Evolutionary conservation across 1,140 invertebrate genomes (phyloP), one percentile per base, ranked within the genome.

Genomic region (Papilio polyxenes): DNA sequence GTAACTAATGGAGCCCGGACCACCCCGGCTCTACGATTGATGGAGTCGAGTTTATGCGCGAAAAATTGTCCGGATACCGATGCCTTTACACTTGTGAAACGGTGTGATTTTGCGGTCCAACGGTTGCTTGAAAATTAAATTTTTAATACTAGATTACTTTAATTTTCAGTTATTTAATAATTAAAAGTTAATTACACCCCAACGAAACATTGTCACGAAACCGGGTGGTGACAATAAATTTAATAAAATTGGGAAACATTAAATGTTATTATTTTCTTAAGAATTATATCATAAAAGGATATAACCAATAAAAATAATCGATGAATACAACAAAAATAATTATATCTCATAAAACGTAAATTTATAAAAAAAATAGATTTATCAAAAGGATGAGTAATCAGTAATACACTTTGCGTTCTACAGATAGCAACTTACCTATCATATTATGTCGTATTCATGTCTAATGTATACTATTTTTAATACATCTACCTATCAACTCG

Each of bases 401-500:
- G 79, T 86, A 86, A 89, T 88, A 89, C 85, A 89, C 87, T 90
- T 89, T 90, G 84, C 86, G 81, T 82, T 77, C 65, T 82, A 83
- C 80, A 87, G 56, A 83, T 74, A 84, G 62, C 81, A 85, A 83
- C 82, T 81, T 85, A 83, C 80, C 74, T 89, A 84, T 84, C 83
- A 88, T 91, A 92, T 90, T 88, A 92, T 90, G 91, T 91, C 92
- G 91, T 91, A 90, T 90, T 92, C 90, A 84, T 82, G 91, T 93
- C 92, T 94, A 93, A 93, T 93, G 92, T 94, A 93, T 93, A 93
- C 91, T 94, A 93, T 93, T 94, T 93, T 94, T 94, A 94, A 94
- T 94, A 94, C 92, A 93, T 94, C 92, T 92, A 94, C 93, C 92
- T 94, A 94, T 94, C 93, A 94, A 93, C 92, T 94, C 92, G 89